Evolutionary conservation across 2,797 vertebrate genomes (phyloP), one percentile per base, ranked within the genome.

Genomic region (Gallinago solitaria): DNA sequence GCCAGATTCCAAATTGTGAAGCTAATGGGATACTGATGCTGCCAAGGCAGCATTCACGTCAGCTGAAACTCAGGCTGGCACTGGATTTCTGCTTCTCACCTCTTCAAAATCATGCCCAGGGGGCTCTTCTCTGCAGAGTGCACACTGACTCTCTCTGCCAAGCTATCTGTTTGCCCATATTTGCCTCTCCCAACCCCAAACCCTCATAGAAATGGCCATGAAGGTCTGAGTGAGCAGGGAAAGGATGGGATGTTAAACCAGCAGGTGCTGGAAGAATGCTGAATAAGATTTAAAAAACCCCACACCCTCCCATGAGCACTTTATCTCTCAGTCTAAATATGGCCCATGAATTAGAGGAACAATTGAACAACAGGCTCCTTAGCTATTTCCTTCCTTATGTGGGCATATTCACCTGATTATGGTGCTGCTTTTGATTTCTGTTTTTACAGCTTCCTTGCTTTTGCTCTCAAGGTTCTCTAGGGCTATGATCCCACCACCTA

Each of bases 1-100:
- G 45, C 24, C 21, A 69, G 57, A 73, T 51, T 87, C 77, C 77
- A 73, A 51, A 39, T 5, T 65, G 59, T 35, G 74, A 93, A 75
- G 87, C n/a, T 82, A 87, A 83, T 48, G 53, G 83, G 70, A 89
- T 35, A 75, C 39, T 25, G n/a, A 77, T 50, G 33, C 70, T 95
- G 89, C 74, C 70, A 65, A 92, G 50, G 45, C 61, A 93, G 76
- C 28, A 70, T 68, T 77, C 61, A 50, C 1, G 2, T 90, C 69
- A 88, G 57, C 77, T 92, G 35, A 90, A 87, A 85, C 48, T 74
- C 84, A 89, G 65, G 65, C 64, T 83, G 74, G 60, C 71, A 87
- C 63, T 54, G 74, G 56, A 64, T 71, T 92, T 78, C 63, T 70
- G n/a, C 80, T 88, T 81, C 53, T 68, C 47, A 71, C 25, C 45